These are phyloP conservation scores for Agrotis clavis DNA, from an alignment of 2,888 invertebrate species.

Conservation along the genomic window DNA sequence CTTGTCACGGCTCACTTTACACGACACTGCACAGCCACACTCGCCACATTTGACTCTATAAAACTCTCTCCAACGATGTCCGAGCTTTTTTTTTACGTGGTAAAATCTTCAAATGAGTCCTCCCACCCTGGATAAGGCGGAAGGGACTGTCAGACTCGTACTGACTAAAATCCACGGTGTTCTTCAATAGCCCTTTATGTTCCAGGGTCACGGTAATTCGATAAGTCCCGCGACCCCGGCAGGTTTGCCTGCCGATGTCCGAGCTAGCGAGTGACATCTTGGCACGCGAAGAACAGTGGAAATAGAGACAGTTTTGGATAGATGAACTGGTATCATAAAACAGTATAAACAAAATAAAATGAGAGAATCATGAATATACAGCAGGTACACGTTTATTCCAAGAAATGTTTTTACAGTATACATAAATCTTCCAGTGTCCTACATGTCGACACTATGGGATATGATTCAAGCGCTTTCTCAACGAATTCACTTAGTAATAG, in stretches of 20 bases:
- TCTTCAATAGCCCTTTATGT: too few species aligned
- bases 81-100: not conserved
- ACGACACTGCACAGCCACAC: constrained; percentile 26
- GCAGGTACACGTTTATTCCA: constrained; percentile 6
- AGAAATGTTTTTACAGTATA: constrained; percentile 17
- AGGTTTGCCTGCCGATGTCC: too few species aligned
- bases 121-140: too few species aligned
- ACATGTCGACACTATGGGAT: constrained; percentile 35
- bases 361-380: not conserved
- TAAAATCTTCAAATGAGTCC: too few species aligned
- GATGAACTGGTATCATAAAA: not conserved
- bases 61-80: not conserved
- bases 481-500: constrained; percentile 66
- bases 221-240: too few species aligned
- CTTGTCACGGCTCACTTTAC: constrained; percentile 43
- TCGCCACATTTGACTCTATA: constrained; percentile 1
- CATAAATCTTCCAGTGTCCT: constrained; percentile 36
- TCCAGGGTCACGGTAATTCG: too few species aligned
- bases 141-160: too few species aligned
- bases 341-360: too few species aligned
- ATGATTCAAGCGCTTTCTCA: constrained; percentile 74
- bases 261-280: not conserved
- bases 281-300: not conserved
- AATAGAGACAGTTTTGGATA: not conserved
- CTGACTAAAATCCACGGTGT: too few species aligned